Conservation (phyloP, 1,140 invertebrate species). For the Arctopsyche grandis region DNA sequence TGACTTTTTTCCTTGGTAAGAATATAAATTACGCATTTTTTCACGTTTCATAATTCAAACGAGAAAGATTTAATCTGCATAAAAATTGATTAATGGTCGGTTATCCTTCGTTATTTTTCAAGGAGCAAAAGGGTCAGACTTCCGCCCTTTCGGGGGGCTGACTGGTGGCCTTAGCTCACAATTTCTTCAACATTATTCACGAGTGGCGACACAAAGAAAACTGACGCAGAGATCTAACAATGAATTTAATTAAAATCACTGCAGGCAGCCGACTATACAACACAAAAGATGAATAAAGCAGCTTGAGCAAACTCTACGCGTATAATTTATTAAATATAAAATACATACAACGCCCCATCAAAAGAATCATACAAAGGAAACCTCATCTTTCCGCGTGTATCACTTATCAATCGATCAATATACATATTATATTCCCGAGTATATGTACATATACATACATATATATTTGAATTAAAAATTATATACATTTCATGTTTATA, state of each 20-base stretch:
- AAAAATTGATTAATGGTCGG: conserved; percentile 18
- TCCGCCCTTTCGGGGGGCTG: neutral
- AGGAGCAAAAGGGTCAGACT: conserved; percentile 16
- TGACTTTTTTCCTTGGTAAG: conserved; percentile 9
- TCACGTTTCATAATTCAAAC: conserved; percentile 10
- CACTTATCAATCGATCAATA: neutral
- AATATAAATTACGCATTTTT: conserved; percentile 21
- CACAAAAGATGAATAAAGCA: conserved; percentile 39
- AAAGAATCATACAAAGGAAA: neutral
- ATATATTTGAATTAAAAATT: no score
- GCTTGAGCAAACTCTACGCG: neutral
- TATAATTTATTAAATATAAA: conserved; percentile 35
- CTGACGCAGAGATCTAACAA: conserved; percentile 30
- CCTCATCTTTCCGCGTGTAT: neutral
- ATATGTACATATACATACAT: no score
- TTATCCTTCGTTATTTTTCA: conserved; percentile 16
- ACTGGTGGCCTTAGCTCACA: neutral
- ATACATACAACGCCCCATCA: neutral
- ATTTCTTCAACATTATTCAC: conserved; percentile 38
- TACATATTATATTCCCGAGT: no score
- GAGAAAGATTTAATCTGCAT: conserved; percentile 16
- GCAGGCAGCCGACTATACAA: conserved; percentile 45
- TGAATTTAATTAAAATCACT: conserved; percentile 51
- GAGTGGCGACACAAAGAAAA: conserved; percentile 46
- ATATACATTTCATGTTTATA: no score